Conservation (phyloP, 2,888 invertebrate species). For the Theretra japonica region DNA sequence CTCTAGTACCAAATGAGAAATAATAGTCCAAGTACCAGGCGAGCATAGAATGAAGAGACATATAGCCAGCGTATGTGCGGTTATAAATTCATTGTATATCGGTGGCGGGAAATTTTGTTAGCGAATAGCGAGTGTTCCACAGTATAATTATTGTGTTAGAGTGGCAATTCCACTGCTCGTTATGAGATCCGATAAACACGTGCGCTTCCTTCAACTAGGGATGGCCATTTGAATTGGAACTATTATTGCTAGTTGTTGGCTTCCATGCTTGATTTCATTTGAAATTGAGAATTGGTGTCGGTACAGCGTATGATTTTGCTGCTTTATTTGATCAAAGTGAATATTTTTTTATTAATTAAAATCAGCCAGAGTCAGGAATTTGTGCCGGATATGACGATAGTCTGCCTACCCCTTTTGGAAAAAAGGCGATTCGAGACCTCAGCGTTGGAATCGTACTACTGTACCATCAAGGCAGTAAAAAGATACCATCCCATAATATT, state of each 20-base stretch:
- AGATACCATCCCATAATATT: too few relatives aligned
- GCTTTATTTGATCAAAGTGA: too few relatives aligned
- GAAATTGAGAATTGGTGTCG: neutral
- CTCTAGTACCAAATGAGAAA: too few relatives aligned
- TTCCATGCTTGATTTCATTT: too few relatives aligned
- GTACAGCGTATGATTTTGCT: too few relatives aligned
- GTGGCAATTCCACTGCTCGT: slow-evolving; percentile 31
- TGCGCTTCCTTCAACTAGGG: slow-evolving; percentile 33
- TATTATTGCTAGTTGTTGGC: neutral
- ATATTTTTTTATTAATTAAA: too few relatives aligned
- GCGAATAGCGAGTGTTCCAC: slow-evolving; percentile 3
- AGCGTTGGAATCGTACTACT: too few relatives aligned
- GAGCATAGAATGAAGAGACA: neutral
- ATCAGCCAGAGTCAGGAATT: too few relatives aligned
- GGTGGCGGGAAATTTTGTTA: slow-evolving; percentile 18
- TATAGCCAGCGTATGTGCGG: neutral
- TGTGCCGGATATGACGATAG: too few relatives aligned
- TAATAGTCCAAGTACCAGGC: neutral
- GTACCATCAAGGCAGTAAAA: too few relatives aligned
- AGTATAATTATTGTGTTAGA: slow-evolving; percentile 35
- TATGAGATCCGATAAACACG: slow-evolving; percentile 37
- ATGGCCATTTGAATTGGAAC: slow-evolving; percentile 5
- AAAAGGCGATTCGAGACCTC: too few relatives aligned
- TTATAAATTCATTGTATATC: neutral
- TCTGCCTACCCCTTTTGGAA: too few relatives aligned